These are phyloP conservation scores for Odontocolon sp. DNA, from an alignment of 2,888 invertebrate species.

Conservation along the genomic window DNA sequence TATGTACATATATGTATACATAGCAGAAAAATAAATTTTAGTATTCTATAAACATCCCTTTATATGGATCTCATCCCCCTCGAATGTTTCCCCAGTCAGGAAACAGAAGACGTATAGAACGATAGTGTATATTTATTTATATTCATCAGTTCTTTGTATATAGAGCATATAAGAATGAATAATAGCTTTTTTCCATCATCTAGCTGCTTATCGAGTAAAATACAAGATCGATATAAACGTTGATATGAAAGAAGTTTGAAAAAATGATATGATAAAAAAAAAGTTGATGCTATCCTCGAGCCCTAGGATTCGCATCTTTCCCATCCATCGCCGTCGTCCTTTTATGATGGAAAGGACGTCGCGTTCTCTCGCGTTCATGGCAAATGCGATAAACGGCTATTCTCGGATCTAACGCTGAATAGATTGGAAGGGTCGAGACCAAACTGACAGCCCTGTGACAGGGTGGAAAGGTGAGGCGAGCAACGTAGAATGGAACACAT, in stretches of 20 bases:
- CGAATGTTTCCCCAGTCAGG: no score
- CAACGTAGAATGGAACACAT: neutral
- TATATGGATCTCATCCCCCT: neutral
- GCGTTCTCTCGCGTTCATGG: constrained; percentile 9
- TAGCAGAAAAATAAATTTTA: neutral
- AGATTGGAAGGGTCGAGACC: constrained; percentile 32
- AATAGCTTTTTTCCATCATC: constrained; percentile 1
- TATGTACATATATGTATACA: no score
- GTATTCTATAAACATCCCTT: neutral
- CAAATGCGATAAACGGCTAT: constrained; percentile 43
- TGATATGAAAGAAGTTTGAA: neutral
- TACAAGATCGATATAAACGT: constrained; percentile 2
- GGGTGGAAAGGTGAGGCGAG: neutral
- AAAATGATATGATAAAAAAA: neutral
- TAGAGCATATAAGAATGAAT: no score
- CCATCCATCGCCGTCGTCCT: neutral
- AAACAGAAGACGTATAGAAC: no score
- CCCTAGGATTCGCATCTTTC: neutral
- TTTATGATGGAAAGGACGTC: neutral
- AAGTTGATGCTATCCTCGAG: neutral
- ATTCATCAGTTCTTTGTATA: no score
- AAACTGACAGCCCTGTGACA: no score
- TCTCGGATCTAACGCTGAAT: constrained; percentile 40
- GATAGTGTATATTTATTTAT: no score
- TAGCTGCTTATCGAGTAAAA: neutral